phyloP scores from a whole-genome alignment of 2,113 vertebrate species.

The Nettapus auritus region DNA sequence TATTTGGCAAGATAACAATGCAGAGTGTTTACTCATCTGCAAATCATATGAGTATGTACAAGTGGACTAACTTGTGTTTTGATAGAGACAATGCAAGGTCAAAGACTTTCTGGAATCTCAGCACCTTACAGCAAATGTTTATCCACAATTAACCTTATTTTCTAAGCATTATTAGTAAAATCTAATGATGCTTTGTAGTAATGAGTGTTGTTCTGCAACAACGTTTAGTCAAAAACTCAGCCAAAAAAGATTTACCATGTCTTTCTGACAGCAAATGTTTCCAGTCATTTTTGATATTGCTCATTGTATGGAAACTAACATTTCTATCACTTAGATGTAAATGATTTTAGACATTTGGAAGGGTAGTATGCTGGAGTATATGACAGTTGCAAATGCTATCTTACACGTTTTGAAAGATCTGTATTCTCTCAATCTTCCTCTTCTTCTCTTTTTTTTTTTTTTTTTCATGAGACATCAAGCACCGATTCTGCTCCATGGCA shows the following conservation, averaged over 20 bases:
- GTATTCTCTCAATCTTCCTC: not conserved
- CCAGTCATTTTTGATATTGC: not conserved
- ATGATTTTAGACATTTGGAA: not conserved
- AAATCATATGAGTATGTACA: not conserved
- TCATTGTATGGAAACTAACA: not conserved
- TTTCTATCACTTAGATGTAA: not conserved
- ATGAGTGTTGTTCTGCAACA: not conserved
- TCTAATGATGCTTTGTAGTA: not conserved
- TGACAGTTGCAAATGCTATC: not conserved
- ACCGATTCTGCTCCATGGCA: not conserved
- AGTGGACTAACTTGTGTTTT: not conserved
- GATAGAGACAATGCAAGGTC: not conserved
- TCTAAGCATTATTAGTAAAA: not conserved
- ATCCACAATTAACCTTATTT: not conserved
- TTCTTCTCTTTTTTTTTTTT: not conserved
- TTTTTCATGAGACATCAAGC: not conserved
- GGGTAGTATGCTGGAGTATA: accelerated
- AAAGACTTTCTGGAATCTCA: not conserved
- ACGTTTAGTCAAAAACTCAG: not conserved
- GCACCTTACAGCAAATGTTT: not conserved
- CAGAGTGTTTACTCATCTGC: not conserved
- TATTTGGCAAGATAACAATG: not conserved
- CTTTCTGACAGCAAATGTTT: not conserved
- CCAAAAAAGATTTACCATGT: not conserved
- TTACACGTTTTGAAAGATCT: not conserved